Evolutionary conservation across 2,113 vertebrate genomes (phyloP), one percentile per base, ranked within the genome.

Genomic region (Noturus placidus): DNA sequence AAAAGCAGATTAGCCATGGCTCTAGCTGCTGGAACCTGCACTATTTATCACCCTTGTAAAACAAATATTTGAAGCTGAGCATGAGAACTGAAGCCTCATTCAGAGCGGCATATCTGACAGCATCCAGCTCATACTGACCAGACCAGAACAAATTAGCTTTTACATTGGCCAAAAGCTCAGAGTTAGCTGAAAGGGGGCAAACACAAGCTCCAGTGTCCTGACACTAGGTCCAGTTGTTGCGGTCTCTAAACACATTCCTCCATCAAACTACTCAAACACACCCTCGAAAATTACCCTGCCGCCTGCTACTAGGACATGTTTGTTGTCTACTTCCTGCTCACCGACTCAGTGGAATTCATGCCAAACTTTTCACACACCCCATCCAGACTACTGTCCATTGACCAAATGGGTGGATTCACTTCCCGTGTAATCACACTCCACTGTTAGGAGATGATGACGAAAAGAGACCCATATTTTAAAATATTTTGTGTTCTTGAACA

Each of bases 131-230:
- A 88, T 83, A 79, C 72, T 50, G 86, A 91, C 80, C 42, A 91
- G 87, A 91, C 89, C 88, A 92, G 89, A 91, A 92, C 85, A 92
- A 90, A 91, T 90, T 56, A 88, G 56, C 15, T 79, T 89, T 81
- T 85, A 86, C 65, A 52, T 86, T 65, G 22, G 52, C 87, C 76
- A 61, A 87, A 79, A 88, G 88, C 65, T 87, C 84, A 20, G 52
- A 90, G 67, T 33, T 17, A 80, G 82, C 57, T 63, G 50, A 70
- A 86, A 88, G 19, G 85, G 85, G 74, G 57, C 76, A 87, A 90
- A 91, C 89, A 90, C 87, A 92, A 89, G 65, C 80, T 87, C 85
- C 35, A 84, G 91, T 92, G 91, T 91, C 91, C 83, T 30, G 63
- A 78, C 82, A 81, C 61, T 61, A 82, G 72, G 72, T 89, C 79